A percentile compares a stretch with the other conserved stretches of the same genome.
Evolutionary conservation across 37 sponge, comb jelly and placozoan genomes (phyloP).

Genomic region (Theonella swinhoei): DNA sequence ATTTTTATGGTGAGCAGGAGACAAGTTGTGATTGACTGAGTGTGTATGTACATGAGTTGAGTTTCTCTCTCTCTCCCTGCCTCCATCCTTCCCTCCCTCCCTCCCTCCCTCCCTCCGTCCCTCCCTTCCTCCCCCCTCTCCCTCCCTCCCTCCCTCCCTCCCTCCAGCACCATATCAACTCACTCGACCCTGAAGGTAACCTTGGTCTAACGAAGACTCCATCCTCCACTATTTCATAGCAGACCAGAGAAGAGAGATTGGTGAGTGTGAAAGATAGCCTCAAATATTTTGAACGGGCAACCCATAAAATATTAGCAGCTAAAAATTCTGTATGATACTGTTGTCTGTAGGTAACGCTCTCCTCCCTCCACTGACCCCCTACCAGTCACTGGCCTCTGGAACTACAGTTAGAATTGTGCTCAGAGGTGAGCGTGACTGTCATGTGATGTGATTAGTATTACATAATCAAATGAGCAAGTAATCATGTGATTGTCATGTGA

Average conservation of each 20-base stretch:
- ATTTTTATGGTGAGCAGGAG: conserved; percentile 48
- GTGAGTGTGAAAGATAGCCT: not conserved
- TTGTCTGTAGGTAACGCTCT: conserved; percentile 46
- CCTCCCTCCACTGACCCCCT: conserved; percentile 47
- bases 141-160: conserved; percentile 1
- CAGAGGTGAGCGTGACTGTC: conserved; percentile 36
- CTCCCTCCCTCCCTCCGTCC: not conserved
- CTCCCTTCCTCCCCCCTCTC: not conserved
- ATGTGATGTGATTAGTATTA: no score
- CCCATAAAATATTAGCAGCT: no score
- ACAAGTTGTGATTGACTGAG: not conserved
- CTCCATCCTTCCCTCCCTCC: no score
- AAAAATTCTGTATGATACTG: not conserved
- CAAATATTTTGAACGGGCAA: not conserved
- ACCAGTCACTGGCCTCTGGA: conserved; percentile 35
- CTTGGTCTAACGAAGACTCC: conserved; percentile 66
- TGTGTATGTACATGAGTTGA: not conserved
- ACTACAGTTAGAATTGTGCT: conserved; percentile 28
- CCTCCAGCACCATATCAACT: conserved; percentile 59
- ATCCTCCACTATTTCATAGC: conserved; percentile 54
- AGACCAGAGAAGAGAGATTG: conserved; percentile 55
- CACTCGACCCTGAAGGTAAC: conserved; percentile 52
- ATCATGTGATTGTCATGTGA: no score
- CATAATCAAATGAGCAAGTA: no score
- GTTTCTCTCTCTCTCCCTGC: not conserved